Base-by-base conservation (phyloP, 2,797 vertebrate genomes). In the Pseudomugil gertrudae region DNA sequence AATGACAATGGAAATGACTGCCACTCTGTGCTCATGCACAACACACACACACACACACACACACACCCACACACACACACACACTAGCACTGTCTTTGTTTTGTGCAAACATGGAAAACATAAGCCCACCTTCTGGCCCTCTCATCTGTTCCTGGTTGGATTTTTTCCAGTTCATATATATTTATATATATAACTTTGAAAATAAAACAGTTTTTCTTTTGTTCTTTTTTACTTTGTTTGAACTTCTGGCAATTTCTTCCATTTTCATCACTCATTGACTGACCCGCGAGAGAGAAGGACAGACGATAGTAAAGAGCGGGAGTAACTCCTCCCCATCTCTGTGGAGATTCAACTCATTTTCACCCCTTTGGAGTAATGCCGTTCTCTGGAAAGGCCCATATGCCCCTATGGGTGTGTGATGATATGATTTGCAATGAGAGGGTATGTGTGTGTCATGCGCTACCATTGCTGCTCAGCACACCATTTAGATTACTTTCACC, bases 401-500 rank as follows among this genome's bases (percentile, higher is more conserved):
- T 70, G 75, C 79, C 69, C 57, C 75, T 56, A 58, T 69, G 69
- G 57, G 48, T 70, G 62, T 76, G 78, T 69, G 80, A 84, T 68
- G 87, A 84, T 85, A 74, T 36, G 64, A 74, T 87, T 84, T 84
- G 50, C 73, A 23, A 26, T 29, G 45, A 63, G 75, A 43, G 66
- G 30, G 27, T 43, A 45, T 66, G 26, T 69, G 19, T 38, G 36
- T 53, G 53, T 76, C 13, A 26, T 47, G 58, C 62, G 40, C 63
- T 57, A 38, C 78, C 68, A 78, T 58, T 57, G 29, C 69, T 15
- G 36, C 73, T 81, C 56, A 72, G 76, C 76, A 76, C 85, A 80
- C 80, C 83, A 84, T 88, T 89, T 87, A 90, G 88, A 91, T 90
- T 90, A 84, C 88, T 89, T 89, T 91, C 87, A 90, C 91, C 88